Base-by-base conservation (phyloP, 1,140 invertebrate genomes). In the Drosophila azteca region DNA sequence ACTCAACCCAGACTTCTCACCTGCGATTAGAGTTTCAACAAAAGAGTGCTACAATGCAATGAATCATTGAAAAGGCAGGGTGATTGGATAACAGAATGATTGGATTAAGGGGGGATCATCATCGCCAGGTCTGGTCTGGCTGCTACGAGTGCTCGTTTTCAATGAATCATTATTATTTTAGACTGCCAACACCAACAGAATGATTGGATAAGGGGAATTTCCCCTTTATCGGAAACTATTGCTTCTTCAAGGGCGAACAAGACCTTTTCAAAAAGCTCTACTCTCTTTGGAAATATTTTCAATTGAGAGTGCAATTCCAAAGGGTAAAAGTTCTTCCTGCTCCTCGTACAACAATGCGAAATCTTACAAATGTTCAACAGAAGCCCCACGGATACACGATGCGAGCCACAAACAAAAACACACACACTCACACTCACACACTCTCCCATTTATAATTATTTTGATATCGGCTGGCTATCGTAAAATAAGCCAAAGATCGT, bases 381-480 rank as follows among this genome's bases (percentile, higher is more conserved):
- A 69, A 69, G 66, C 66, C 64, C 50, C 11, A 26, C 63, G 39
- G 4, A n/a, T 39, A 4, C 9, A 39, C 9, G 11, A 39, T 39
- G 35, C 35, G 35, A 39, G 9, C 35, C 11, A 39, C 35, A 39
- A 11, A 11, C 35, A 39, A 11, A 39, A 9, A 39, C 35, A 22
- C 8, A 13, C 43, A 48, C 31, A 62, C 29, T 35, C 39, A 39
- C 26, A 51, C 29, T n/a, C 17, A 15, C 31, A 9, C 17, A 43
- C 15, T 5, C 20, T 20, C 2, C 2, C 43, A 17, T 41, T 7
- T 35, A 22, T 29, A 49, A 39, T 50, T 43, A 57, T 29, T 11
- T 49, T 45, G 50, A 66, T 76, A 76, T 67, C 71, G 54, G 44
- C 55, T 54, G 54, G 44, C 55, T 54, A 76, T 76, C 62, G 72